Evolutionary conservation across 1,140 invertebrate genomes (phyloP).

Genomic region (Euglossa dilemma): DNA sequence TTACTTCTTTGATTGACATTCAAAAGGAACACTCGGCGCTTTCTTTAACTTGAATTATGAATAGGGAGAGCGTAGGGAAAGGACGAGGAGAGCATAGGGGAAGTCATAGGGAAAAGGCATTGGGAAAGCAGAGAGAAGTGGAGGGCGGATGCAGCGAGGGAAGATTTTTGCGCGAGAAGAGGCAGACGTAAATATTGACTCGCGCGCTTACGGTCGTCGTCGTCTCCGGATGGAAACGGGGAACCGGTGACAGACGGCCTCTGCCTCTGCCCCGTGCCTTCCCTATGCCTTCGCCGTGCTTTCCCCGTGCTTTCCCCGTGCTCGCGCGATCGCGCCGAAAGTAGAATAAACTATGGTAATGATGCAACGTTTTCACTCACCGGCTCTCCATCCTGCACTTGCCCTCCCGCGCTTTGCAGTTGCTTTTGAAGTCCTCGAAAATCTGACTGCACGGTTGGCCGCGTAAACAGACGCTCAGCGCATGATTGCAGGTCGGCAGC

Average conservation of each 20-base stretch:
- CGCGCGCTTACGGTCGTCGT: background rate
- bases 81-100: no score
- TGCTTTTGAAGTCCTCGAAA: slow-evolving; percentile 91
- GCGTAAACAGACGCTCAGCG: slow-evolving; percentile 90
- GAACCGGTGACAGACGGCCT: background rate
- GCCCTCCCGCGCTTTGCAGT: slow-evolving; percentile 91
- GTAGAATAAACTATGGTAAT: slow-evolving; percentile 47
- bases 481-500: slow-evolving; percentile 93
- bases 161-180: slow-evolving; percentile 32
- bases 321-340: slow-evolving; percentile 30
- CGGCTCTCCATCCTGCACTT: slow-evolving; percentile 94
- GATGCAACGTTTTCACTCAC: slow-evolving; percentile 82
- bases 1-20: slow-evolving; percentile 48
- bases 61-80: background rate
- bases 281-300: no score
- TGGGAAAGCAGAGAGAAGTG: no score
- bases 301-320: background rate
- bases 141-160: background rate
- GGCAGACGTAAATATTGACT: slow-evolving; percentile 51
- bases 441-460: slow-evolving; percentile 89
- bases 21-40: slow-evolving; percentile 36
- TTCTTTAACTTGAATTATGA: slow-evolving; percentile 48
- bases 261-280: background rate
- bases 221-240: background rate
- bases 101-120: no score